phyloP scores from a whole-genome alignment of 2,113 vertebrate species.

The Pelusios castaneus region DNA sequence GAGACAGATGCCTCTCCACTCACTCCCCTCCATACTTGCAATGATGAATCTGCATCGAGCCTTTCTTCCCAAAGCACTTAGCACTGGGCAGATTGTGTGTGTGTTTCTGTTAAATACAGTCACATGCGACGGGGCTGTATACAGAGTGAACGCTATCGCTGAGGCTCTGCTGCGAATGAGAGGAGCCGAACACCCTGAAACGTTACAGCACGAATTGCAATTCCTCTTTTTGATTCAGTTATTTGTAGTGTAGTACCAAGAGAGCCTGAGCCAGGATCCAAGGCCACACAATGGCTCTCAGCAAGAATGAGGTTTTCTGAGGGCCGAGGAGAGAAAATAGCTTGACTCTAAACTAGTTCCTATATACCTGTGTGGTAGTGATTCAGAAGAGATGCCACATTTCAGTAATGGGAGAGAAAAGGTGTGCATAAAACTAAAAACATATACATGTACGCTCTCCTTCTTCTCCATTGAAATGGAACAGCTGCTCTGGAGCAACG shows the following conservation, averaged over 20 bases:
- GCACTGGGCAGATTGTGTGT: neutral
- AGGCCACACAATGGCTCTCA: neutral
- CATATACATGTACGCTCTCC: neutral
- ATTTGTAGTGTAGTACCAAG: neutral
- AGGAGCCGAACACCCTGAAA: neutral
- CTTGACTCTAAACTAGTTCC: neutral
- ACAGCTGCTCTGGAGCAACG: neutral
- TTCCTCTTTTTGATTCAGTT: neutral
- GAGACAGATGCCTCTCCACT: neutral
- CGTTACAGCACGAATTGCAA: neutral
- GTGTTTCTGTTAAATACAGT: neutral
- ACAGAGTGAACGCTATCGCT: neutral
- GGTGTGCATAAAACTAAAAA: neutral
- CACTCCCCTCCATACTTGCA: neutral
- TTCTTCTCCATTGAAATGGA: neutral
- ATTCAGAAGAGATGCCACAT: neutral
- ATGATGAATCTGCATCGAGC: neutral
- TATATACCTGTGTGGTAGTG: neutral
- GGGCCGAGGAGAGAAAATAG: neutral
- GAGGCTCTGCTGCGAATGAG: neutral
- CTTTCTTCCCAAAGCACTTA: neutral
- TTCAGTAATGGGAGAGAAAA: neutral
- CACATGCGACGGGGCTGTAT: neutral
- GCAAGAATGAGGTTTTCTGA: neutral
- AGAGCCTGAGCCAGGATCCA: neutral